phyloP scores from a whole-genome alignment of 2,888 invertebrate species.

The Schizaphis graminum region DNA sequence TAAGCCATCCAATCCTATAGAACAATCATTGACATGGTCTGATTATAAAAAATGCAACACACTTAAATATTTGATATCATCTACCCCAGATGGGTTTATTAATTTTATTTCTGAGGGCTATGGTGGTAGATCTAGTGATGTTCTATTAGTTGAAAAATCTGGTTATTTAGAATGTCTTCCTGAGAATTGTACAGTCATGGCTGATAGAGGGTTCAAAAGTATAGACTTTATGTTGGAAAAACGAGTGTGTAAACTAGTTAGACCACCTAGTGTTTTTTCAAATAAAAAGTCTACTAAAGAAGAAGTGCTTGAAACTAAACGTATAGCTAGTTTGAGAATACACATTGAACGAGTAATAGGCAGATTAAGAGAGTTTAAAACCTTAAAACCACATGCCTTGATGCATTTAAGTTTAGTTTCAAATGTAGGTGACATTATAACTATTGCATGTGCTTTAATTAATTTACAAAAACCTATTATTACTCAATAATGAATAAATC shows the following conservation, averaged over 20 bases:
- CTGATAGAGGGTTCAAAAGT: constrained; percentile 68
- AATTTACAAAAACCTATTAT: constrained; percentile 53
- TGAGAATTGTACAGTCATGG: constrained; percentile 66
- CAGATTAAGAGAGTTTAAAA: constrained; percentile 12
- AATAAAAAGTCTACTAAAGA: neutral
- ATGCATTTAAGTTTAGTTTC: constrained; percentile 16
- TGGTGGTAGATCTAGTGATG: constrained; percentile 69
- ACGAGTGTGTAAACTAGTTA: constrained; percentile 66
- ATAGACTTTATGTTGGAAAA: constrained; percentile 67
- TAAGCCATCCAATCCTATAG: constrained; percentile 67
- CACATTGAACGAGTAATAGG: constrained; percentile 51
- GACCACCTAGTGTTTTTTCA: neutral
- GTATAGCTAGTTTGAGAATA: constrained; percentile 40
- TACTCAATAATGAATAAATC: neutral
- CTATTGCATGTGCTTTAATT: constrained; percentile 39
- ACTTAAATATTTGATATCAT: constrained; percentile 69
- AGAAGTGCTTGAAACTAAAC: constrained; percentile 18
- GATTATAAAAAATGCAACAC: constrained; percentile 70
- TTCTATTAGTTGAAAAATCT: neutral
- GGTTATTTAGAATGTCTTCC: neutral
- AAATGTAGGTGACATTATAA: constrained; percentile 46
- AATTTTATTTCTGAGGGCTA: constrained; percentile 70
- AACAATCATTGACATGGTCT: constrained; percentile 69
- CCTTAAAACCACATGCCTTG: constrained; percentile 22
- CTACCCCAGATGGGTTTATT: constrained; percentile 70